These are phyloP conservation scores for Brachionus sp. DNA, from an alignment of 1,140 invertebrate genomes.

Conservation along the genomic window DNA sequence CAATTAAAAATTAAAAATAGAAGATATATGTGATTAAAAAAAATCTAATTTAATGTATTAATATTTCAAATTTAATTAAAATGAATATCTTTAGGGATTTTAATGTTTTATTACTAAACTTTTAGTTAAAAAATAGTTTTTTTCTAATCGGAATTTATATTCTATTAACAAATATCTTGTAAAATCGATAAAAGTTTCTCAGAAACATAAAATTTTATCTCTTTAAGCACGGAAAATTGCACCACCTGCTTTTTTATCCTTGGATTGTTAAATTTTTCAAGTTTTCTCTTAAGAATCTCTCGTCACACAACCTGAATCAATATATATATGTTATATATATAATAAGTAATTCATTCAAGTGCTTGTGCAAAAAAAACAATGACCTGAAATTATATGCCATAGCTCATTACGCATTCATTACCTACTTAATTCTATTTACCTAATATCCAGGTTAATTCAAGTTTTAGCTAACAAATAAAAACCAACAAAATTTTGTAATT, in stretches of 20 bases:
- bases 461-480: background rate
- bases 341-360: background rate
- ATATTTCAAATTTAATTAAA: background rate
- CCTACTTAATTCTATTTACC: background rate
- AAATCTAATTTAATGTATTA: background rate
- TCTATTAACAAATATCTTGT: background rate
- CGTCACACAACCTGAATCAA: background rate
- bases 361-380: background rate
- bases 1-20: background rate
- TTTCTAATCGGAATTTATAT: background rate
- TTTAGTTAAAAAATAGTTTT: background rate
- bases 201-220: background rate
- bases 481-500: background rate
- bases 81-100: background rate
- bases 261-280: background rate
- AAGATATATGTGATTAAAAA: background rate
- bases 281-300: background rate
- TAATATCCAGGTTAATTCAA: constrained; percentile 22
- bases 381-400: constrained; percentile 5
- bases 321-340: background rate
- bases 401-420: background rate
- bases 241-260: background rate
- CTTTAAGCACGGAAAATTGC: background rate
- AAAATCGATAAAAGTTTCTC: background rate
- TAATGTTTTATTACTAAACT: background rate